phyloP scores from a whole-genome alignment of 2,113 vertebrate species.

The Sinosuthora webbiana region DNA sequence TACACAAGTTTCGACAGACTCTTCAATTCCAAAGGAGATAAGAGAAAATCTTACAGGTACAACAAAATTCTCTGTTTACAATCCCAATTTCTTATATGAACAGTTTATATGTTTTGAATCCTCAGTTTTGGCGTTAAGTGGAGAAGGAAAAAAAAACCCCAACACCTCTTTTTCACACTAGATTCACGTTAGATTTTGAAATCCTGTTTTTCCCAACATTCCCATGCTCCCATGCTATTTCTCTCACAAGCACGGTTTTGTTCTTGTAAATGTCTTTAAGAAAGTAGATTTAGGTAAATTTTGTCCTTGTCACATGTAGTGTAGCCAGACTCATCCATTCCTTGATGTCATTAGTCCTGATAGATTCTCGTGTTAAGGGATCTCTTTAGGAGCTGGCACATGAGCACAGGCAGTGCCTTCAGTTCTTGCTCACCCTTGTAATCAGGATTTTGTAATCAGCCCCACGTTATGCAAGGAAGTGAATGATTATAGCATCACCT shows the following conservation, averaged over 20 bases:
- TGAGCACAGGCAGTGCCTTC: not conserved
- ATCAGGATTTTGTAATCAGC: not conserved
- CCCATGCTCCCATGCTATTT: rapidly evolving
- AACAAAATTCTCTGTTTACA: not conserved
- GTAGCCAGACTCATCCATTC: not conserved
- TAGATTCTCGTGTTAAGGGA: not conserved
- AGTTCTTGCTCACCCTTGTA: not conserved
- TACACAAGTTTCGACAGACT: not conserved
- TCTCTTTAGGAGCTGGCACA: not conserved
- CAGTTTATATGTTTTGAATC: not conserved
- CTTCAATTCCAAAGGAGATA: not conserved
- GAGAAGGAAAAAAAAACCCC: not conserved
- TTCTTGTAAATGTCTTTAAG: not conserved
- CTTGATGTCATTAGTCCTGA: not conserved
- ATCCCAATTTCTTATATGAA: not conserved
- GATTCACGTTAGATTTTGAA: not conserved
- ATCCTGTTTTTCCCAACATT: not conserved
- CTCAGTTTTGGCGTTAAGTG: not conserved
- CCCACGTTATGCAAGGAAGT: not conserved
- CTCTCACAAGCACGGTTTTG: not conserved
- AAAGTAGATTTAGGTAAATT: not conserved
- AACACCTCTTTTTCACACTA: not conserved
- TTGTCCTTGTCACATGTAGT: not conserved
- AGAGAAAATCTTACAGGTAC: not conserved
- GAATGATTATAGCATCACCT: not conserved